Base-by-base conservation (phyloP, 2,113 vertebrate species). In the Columba janthina region DNA sequence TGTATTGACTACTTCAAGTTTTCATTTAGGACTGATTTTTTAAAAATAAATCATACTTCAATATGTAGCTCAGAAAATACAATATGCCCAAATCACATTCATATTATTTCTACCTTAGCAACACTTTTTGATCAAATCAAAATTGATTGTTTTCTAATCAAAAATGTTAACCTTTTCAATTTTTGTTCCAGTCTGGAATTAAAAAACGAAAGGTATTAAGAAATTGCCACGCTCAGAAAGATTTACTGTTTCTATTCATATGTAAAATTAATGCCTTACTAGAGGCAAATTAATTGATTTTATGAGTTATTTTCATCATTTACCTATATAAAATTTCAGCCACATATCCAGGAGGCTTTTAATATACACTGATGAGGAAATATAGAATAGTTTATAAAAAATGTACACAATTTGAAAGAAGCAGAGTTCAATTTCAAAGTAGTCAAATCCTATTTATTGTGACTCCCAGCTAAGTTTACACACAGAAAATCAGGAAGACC, bases 251-350 rank as follows among this genome's bases (percentile, higher is more conserved):
- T 92, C 54, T 51, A 34, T 82, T 91, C 38, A 18, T 85, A 85
- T 62, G 31, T 80, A 88, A 93, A 93, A 89, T 50, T 74, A 25
- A 91, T 90, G 60, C 2, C 26, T 91, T 83, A 84, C 64, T 79
- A 56, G 75, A 90, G 51, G 64, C 60, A 95, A 83, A 84, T 86
- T 88, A 95, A 90, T 95, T 85, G 77, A 93, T 94, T 95, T 86
- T 88, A 65, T 88, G 76, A 93, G 44, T 84, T 91, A 77, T 86
- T 93, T 88, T 88, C 76, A 71, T 48, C 34, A 69, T 90, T 90
- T 87, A 53, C 34, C 0, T 0, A 32, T 44, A 84, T 28, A 71
- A 81, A 69, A 22, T 83, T 93, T 83, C 71, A 80, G 44, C 7
- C 38, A 14, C 28, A 32, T 91, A 61, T 91, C 58, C 62, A 85